These are phyloP conservation scores for Sebastes vulpes DNA, from an alignment of 2,797 vertebrate genomes.

Conservation along the genomic window DNA sequence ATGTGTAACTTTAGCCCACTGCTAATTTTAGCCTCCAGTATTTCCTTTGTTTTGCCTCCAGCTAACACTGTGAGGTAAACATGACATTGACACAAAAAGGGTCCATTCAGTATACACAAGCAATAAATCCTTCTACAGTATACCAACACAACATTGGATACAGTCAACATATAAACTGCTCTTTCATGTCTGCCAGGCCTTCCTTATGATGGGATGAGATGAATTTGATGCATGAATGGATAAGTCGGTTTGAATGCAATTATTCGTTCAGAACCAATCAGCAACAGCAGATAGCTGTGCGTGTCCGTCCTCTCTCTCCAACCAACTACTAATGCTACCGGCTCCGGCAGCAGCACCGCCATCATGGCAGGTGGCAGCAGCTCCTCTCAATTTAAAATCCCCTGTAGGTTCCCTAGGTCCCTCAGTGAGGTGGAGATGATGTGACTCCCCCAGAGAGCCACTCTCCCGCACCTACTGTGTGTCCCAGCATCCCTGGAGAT, in stretches of 20 bases:
- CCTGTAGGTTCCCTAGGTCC: not conserved
- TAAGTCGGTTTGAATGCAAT: not conserved
- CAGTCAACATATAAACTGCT: not conserved
- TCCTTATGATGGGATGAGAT: not conserved
- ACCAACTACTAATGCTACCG: too few relatives aligned
- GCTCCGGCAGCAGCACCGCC: not conserved
- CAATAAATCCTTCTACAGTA: not conserved
- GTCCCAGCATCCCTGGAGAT: conserved; percentile 1
- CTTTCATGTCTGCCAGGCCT: not conserved
- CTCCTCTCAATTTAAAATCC: not conserved
- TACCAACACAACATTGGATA: not conserved
- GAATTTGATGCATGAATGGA: not conserved
- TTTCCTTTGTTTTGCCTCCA: too few relatives aligned
- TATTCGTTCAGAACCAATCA: not conserved
- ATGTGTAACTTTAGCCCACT: too few relatives aligned
- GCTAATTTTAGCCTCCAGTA: too few relatives aligned
- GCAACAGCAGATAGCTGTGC: not conserved
- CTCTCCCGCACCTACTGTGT: not conserved
- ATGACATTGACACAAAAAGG: too few relatives aligned
- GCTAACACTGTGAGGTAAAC: too few relatives aligned
- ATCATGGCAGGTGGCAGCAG: not conserved
- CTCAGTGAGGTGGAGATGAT: not conserved
- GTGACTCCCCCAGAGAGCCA: not conserved
- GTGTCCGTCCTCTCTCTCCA: not conserved
- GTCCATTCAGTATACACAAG: too few relatives aligned